Percentiles rank a stretch among this genome's conserved stretches.
phyloP scores from a whole-genome alignment of 1,140 invertebrate species.

The Heterodera schachtii region DNA sequence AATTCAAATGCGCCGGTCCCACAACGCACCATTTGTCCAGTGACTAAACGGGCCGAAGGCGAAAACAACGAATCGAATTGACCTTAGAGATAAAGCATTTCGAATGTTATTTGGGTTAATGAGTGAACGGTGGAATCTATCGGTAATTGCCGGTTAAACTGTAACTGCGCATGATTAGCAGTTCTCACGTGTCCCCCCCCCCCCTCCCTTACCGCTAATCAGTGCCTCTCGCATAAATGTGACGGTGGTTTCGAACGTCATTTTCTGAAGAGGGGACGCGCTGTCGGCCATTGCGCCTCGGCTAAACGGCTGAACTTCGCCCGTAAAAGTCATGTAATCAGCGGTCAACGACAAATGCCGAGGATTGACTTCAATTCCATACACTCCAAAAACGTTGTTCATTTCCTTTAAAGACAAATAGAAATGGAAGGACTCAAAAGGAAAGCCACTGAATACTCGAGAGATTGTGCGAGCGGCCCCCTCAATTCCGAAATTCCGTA shows the following conservation, averaged over 20 bases:
- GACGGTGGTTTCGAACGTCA: constrained; percentile 92
- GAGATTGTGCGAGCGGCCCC: constrained; percentile 86
- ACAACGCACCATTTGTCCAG: constrained; percentile 79
- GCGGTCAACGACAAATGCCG: constrained; percentile 88
- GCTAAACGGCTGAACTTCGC: constrained; percentile 84
- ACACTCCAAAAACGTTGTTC: constrained; percentile 87
- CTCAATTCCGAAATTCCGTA: constrained; percentile 87
- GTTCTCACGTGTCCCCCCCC: no score
- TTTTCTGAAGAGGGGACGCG: constrained; percentile 90
- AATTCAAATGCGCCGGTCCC: constrained; percentile 83
- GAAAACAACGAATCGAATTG: constrained; percentile 78
- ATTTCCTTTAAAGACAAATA: constrained; percentile 74
- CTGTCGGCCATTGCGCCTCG: constrained; percentile 83
- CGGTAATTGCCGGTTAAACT: background rate
- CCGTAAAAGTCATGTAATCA: constrained; percentile 97
- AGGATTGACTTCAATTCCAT: constrained; percentile 90
- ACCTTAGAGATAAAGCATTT: constrained; percentile 66
- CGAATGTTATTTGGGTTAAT: no score
- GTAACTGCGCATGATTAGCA: no score
- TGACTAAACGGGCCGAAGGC: constrained; percentile 83
- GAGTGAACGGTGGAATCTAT: no score
- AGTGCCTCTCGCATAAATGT: constrained; percentile 83
- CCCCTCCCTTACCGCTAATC: constrained; percentile 68
- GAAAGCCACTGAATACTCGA: constrained; percentile 65
- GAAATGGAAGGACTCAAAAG: background rate